phyloP scores from a whole-genome alignment of 2,113 vertebrate species.

The Xenus cinereus region DNA sequence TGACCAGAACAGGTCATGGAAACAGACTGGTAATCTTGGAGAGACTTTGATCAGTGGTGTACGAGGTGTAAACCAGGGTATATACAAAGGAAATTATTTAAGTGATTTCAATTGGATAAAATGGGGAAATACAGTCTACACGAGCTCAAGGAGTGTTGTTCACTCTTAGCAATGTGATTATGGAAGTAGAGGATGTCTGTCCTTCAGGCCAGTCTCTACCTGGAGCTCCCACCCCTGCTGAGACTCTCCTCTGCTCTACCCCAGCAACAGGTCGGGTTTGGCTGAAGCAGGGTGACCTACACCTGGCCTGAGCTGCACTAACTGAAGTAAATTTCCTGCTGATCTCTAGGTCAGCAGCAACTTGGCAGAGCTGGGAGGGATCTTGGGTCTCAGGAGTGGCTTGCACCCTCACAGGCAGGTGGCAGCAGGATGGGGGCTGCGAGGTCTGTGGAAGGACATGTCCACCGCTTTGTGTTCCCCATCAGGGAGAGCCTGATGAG shows the following conservation, averaged over 20 bases:
- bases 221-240: not conserved
- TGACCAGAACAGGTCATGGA: not conserved
- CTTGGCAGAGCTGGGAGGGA: not conserved
- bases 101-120: not conserved
- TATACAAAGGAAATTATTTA: not conserved
- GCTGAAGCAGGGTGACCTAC: not conserved
- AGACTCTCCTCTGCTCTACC: not conserved
- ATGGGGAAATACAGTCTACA: accelerated
- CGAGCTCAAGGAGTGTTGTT: not conserved
- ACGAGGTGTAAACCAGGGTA: accelerated
- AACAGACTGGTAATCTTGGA: not conserved
- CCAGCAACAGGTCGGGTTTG: not conserved
- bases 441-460: not conserved
- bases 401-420: not conserved
- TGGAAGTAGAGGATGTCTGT: not conserved
- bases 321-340: accelerated
- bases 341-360: not conserved
- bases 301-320: not conserved
- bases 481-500: not conserved
- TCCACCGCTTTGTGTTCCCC: not conserved
- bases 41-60: not conserved
- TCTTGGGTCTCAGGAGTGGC: accelerated
- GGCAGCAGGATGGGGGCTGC: not conserved
- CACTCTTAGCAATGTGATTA: not conserved
- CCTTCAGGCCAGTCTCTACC: not conserved